A percentile compares a stretch with the other conserved stretches of the same genome.
These are phyloP conservation scores for Mesembrinibis cayennensis DNA, from an alignment of 2,113 vertebrate genomes.

Conservation along the genomic window DNA sequence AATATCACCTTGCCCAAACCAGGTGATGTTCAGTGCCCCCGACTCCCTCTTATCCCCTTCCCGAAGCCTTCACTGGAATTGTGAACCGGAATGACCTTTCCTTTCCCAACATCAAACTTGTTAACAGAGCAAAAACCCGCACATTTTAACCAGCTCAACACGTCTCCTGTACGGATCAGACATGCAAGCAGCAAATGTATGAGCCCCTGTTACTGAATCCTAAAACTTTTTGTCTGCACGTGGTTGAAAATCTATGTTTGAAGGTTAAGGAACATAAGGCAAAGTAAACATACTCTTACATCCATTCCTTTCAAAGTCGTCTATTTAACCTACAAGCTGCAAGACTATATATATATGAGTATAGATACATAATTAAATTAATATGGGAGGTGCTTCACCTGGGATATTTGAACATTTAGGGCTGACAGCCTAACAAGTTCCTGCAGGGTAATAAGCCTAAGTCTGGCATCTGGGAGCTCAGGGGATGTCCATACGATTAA, in stretches of 20 bases:
- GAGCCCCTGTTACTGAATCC: not conserved
- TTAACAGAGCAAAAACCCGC: not conserved
- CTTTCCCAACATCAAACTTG: not conserved
- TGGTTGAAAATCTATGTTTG: not conserved
- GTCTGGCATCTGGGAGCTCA: constrained; percentile 21
- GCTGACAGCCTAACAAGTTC: constrained; percentile 44
- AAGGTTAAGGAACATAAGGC: not conserved
- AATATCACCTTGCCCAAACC: not conserved
- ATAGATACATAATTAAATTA: not conserved
- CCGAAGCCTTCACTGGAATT: not conserved
- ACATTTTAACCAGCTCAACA: not conserved
- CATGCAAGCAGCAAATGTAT: accelerated
- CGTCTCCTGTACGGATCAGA: not conserved
- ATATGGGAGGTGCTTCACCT: constrained; percentile 26
- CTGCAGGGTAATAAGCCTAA: not conserved
- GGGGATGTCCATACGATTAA: not conserved
- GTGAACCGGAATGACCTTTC: not conserved
- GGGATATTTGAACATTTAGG: not conserved
- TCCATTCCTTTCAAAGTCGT: not conserved
- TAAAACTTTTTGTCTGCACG: not conserved
- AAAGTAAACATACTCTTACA: not conserved
- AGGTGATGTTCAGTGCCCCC: not conserved
- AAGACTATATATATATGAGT: not conserved
- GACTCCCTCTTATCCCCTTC: not conserved
- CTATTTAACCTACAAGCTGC: not conserved